phyloP scores from a whole-genome alignment of 2,113 vertebrate genomes.

The Agapornis roseicollis region DNA sequence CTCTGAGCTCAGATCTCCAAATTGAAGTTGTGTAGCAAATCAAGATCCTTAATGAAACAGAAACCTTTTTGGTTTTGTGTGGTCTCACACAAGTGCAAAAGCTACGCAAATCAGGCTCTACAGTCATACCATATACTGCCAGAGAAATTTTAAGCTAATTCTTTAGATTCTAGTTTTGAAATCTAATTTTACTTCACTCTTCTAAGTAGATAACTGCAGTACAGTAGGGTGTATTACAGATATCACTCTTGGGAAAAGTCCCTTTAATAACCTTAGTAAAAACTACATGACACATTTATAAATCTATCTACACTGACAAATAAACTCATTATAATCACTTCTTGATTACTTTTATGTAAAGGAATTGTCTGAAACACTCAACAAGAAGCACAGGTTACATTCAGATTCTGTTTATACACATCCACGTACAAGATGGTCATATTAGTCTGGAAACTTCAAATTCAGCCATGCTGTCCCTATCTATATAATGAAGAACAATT shows the following conservation, averaged over 20 bases:
- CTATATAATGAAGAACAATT: neutral
- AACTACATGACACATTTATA: neutral
- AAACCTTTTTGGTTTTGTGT: neutral
- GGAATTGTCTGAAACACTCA: neutral
- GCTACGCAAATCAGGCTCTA: neutral
- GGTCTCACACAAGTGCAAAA: neutral
- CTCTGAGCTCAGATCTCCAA: neutral
- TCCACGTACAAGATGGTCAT: neutral
- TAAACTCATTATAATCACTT: neutral
- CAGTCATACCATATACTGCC: neutral
- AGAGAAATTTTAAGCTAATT: neutral
- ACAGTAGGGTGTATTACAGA: neutral
- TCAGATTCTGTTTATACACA: neutral
- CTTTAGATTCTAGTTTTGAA: neutral
- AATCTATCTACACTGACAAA: neutral
- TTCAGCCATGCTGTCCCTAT: neutral
- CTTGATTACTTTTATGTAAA: neutral
- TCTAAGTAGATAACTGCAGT: neutral
- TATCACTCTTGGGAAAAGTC: neutral
- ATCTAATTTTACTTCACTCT: neutral
- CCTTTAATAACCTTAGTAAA: neutral
- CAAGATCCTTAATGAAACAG: neutral
- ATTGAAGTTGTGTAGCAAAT: neutral
- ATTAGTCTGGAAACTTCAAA: neutral
- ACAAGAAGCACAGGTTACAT: neutral